These are phyloP conservation scores for Scytalopus superciliaris DNA, from an alignment of 2,113 vertebrate genomes.

Conservation along the genomic window DNA sequence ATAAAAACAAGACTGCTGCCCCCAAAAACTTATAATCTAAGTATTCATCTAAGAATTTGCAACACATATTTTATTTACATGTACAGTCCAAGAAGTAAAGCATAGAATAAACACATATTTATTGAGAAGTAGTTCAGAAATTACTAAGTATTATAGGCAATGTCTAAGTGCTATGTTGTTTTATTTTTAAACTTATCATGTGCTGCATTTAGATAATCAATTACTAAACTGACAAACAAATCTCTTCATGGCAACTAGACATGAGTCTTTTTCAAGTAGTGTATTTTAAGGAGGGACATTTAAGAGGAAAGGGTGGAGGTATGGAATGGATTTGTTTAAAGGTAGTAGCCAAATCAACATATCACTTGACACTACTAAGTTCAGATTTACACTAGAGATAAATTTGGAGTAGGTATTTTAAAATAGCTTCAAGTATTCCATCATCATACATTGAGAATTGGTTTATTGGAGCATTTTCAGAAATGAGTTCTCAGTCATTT, in stretches of 20 bases:
- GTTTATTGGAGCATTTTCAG: conserved; percentile 1
- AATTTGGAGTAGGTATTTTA: neutral
- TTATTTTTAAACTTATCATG: neutral
- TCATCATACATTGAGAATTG: neutral
- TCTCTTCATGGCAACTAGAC: neutral
- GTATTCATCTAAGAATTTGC: neutral
- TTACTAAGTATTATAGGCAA: neutral
- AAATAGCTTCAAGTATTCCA: neutral
- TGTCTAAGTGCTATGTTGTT: neutral
- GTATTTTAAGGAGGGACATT: neutral
- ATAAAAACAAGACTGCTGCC: neutral
- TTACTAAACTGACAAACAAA: neutral
- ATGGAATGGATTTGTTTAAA: neutral
- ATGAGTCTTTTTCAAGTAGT: neutral
- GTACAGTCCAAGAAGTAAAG: neutral
- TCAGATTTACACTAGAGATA: conserved; percentile 4
- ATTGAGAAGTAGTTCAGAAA: neutral
- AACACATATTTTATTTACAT: neutral
- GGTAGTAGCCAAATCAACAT: neutral
- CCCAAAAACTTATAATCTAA: neutral
- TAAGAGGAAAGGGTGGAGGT: conserved; percentile 25
- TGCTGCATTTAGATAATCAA: neutral
- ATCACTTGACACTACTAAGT: neutral
- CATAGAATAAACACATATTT: neutral
- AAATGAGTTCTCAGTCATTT: neutral